These are phyloP conservation scores for Pipistrellus kuhlii DNA, from an alignment of 2,797 vertebrate species.

Conservation along the genomic window DNA sequence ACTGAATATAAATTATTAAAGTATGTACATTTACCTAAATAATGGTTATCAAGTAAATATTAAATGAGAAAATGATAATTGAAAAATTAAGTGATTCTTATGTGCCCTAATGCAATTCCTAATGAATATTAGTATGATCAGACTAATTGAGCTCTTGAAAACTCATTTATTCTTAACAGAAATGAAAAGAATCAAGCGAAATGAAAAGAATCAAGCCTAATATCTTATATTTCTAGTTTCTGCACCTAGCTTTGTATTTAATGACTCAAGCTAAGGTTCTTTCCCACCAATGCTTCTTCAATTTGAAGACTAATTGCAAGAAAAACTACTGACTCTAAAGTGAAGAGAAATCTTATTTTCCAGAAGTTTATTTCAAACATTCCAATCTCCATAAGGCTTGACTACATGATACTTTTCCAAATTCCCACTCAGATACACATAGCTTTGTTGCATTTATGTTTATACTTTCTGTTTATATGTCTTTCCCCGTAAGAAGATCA, in stretches of 20 bases:
- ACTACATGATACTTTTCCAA: not conserved
- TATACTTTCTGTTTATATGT: not conserved
- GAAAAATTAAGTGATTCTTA: conserved; percentile 19
- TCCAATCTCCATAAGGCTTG: not conserved
- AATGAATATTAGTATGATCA: not conserved
- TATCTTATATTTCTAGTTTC: not conserved
- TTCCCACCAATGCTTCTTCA: not conserved
- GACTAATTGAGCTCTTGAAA: not conserved
- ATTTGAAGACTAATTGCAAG: not conserved
- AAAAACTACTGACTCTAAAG: not conserved
- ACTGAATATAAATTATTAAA: not conserved
- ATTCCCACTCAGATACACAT: not conserved
- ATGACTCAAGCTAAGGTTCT: not conserved
- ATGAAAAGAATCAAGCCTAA: not conserved
- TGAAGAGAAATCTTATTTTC: not conserved
- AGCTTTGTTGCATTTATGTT: not conserved
- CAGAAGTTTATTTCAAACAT: not conserved
- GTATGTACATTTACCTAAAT: not conserved
- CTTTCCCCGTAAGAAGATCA: not conserved
- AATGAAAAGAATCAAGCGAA: not conserved
- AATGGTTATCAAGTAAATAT: not conserved
- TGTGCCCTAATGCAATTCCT: not conserved
- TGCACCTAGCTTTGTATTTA: not conserved
- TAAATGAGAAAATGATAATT: not conserved
- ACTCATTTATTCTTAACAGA: not conserved